These are phyloP conservation scores for Oophaga sylvatica DNA, from an alignment of 2,797 vertebrate species.

Conservation along the genomic window DNA sequence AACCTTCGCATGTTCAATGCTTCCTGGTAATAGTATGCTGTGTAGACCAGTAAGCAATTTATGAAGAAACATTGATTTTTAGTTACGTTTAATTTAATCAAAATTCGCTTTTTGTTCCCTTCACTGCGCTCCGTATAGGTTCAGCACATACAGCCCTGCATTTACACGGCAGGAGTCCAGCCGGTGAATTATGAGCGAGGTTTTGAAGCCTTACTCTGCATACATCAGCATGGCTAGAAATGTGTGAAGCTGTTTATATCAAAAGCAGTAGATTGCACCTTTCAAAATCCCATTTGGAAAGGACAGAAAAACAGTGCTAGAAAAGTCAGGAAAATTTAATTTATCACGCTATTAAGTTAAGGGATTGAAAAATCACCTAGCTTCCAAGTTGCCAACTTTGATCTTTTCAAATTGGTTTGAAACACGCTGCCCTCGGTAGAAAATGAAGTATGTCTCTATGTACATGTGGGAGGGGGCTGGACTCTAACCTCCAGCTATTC, in stretches of 20 bases:
- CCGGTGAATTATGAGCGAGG: slow-evolving; percentile 55
- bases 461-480: slow-evolving; percentile 21
- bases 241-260: slow-evolving; percentile 63
- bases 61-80: background rate
- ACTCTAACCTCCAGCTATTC: slow-evolving; percentile 62
- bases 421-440: slow-evolving; percentile 62
- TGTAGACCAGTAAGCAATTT: background rate
- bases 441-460: slow-evolving; percentile 63
- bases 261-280: slow-evolving; percentile 68
- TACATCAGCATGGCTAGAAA: slow-evolving; percentile 62
- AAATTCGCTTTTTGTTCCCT: background rate
- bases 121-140: background rate
- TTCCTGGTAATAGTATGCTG: background rate
- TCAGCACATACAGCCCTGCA: background rate
- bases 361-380: slow-evolving; percentile 66
- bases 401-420: slow-evolving; percentile 67
- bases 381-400: slow-evolving; percentile 66
- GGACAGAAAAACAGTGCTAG: slow-evolving; percentile 60
- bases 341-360: slow-evolving; percentile 64
- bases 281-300: slow-evolving; percentile 64
- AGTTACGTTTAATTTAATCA: background rate
- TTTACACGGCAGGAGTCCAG: slow-evolving; percentile 17
- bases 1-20: no score
- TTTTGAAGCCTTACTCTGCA: slow-evolving; percentile 60
- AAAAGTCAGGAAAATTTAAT: slow-evolving; percentile 60